A percentile compares a stretch with the other conserved stretches of the same genome.
Evolutionary conservation across 2,797 vertebrate genomes (phyloP).

Genomic region (Danio albolineatus): DNA sequence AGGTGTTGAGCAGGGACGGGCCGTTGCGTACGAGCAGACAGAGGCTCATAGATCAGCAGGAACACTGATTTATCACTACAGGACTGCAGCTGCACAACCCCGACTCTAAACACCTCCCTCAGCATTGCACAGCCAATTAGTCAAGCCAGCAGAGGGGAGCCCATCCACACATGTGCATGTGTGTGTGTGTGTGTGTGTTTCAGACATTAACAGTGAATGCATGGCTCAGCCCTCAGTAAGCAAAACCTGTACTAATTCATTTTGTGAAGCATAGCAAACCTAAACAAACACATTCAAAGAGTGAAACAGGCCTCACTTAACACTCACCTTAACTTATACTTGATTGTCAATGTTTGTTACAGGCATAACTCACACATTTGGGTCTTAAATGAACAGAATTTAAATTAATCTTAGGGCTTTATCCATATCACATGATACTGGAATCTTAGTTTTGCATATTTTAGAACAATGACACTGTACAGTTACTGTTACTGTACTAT

Average conservation of each 20-base stretch:
- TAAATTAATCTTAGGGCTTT: no score
- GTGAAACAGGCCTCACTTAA: background rate
- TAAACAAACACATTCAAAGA: background rate
- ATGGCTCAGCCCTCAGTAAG: conserved; percentile 18
- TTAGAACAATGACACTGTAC: no score
- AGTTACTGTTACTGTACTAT: no score
- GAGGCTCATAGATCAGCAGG: conserved; percentile 56
- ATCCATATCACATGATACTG: no score
- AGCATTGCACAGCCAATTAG: conserved; percentile 65
- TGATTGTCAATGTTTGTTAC: no score
- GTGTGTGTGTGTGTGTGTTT: conserved; percentile 49
- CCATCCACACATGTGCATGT: conserved; percentile 35
- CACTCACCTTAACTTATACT: no score
- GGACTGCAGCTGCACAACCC: conserved; percentile 42
- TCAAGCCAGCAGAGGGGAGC: conserved; percentile 45
- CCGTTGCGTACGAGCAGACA: conserved; percentile 42
- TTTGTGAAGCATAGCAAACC: background rate
- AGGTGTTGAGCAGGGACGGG: conserved; percentile 36
- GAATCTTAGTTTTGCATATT: no score
- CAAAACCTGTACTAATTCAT: background rate
- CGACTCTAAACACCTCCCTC: conserved; percentile 56
- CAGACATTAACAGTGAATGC: conserved; percentile 10
- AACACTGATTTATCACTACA: conserved; percentile 60
- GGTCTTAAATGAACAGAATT: no score
- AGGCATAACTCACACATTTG: no score